A percentile compares a stretch with the other conserved stretches of the same genome.
Conservation (phyloP, 2,797 vertebrate genomes). For the Chaetodon trifasciatus region DNA sequence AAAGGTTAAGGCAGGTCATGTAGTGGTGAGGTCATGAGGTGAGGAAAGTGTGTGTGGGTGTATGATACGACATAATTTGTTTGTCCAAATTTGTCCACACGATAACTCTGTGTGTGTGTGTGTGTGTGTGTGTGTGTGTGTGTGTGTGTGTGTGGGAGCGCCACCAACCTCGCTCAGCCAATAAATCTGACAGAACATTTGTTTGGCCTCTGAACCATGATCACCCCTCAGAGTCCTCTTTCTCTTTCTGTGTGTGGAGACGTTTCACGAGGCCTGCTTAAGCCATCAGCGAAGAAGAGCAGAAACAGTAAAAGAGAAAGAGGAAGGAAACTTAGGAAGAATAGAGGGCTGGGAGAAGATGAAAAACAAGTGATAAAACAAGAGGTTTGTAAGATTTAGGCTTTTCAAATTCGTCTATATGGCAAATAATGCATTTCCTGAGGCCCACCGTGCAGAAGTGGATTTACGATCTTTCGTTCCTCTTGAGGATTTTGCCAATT, state of each 20-base stretch:
- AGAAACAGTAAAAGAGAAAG: constrained; percentile 43
- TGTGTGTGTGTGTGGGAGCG: constrained; percentile 30
- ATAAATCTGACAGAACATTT: constrained; percentile 91
- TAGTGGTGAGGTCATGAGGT: constrained; percentile 16
- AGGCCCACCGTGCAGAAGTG: background rate
- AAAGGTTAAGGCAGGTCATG: constrained; percentile 35
- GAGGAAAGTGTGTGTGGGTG: constrained; percentile 5
- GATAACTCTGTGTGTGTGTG: constrained; percentile 15
- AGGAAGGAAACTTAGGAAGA: background rate
- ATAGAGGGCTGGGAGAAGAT: background rate
- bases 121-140: constrained; percentile 26
- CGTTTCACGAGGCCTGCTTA: constrained; percentile 80
- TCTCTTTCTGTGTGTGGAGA: constrained; percentile 50
- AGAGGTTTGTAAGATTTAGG: background rate
- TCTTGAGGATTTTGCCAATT: background rate
- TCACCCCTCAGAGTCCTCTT: constrained; percentile 71
- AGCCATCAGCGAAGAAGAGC: constrained; percentile 79
- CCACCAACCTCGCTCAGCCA: constrained; percentile 85
- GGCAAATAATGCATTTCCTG: background rate
- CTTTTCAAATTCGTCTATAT: background rate
- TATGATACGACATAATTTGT: constrained; percentile 40
- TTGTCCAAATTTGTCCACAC: constrained; percentile 19
- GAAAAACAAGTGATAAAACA: constrained; percentile 27
- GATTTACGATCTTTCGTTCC: background rate
- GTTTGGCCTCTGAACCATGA: constrained; percentile 89